Evolutionary conservation across 1,140 invertebrate genomes (phyloP).

Genomic region (Caenorhabditis briggsae): DNA sequence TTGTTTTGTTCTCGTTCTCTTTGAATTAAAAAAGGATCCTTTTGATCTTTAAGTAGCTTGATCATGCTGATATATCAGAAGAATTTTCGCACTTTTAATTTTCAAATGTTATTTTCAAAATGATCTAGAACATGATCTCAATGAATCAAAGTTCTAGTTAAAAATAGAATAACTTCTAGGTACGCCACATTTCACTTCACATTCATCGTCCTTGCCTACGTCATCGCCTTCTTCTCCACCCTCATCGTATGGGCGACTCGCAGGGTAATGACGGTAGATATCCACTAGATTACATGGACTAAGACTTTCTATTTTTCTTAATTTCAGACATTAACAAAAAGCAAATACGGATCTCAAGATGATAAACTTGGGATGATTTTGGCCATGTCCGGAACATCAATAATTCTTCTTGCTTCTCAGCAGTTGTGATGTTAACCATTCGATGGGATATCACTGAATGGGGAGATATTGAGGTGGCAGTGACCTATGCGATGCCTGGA

Average conservation of each 20-base stretch:
- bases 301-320: too few species aligned
- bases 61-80: too few species aligned
- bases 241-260: slow-evolving; percentile 45
- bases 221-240: slow-evolving; percentile 43
- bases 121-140: neutral
- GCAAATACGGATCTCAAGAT: slow-evolving; percentile 43
- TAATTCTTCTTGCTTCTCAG: slow-evolving; percentile 34
- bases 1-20: too few species aligned
- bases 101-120: neutral
- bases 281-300: neutral
- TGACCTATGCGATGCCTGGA: slow-evolving; percentile 58
- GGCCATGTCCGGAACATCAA: slow-evolving; percentile 55
- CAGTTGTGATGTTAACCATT: slow-evolving; percentile 43
- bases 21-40: too few species aligned
- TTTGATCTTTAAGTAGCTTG: neutral
- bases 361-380: slow-evolving; percentile 56
- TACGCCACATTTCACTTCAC: slow-evolving; percentile 38
- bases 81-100: neutral
- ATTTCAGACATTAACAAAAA: slow-evolving; percentile 34
- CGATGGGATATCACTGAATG: slow-evolving; percentile 54
- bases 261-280: slow-evolving; percentile 41
- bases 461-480: slow-evolving; percentile 49
- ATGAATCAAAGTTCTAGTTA: too few species aligned
- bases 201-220: slow-evolving; percentile 31
- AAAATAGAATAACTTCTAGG: neutral